A percentile compares a stretch with the other conserved stretches of the same genome.
These are phyloP conservation scores for Tipula lateralis DNA, from an alignment of 2,888 invertebrate species.

Conservation along the genomic window DNA sequence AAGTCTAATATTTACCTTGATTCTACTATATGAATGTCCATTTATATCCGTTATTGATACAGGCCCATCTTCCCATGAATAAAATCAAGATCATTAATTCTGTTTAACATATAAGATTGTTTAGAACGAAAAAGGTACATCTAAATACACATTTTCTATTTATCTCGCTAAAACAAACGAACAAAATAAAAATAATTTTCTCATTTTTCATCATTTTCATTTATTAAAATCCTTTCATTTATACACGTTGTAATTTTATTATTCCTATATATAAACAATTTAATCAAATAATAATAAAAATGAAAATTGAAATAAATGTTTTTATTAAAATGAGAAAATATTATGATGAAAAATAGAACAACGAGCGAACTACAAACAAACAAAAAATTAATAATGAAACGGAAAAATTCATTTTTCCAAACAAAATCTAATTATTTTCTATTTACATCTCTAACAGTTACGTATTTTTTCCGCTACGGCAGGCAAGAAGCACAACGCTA, in stretches of 20 bases:
- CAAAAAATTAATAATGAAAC: neutral
- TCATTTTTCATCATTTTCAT: neutral
- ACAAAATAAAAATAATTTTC: neutral
- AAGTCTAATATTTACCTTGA: no score
- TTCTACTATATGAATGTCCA: no score
- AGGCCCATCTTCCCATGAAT: neutral
- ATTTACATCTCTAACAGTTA: neutral
- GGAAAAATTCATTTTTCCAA: neutral
- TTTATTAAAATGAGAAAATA: neutral
- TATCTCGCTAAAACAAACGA: neutral
- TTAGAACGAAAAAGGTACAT: neutral
- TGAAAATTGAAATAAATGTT: neutral
- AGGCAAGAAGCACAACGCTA: neutral
- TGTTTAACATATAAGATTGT: neutral
- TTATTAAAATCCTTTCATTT: neutral
- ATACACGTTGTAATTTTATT: no score
- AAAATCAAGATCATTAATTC: neutral
- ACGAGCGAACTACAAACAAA: neutral
- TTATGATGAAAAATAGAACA: neutral
- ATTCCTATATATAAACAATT: neutral
- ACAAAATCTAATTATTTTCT: slow-evolving; percentile 3
- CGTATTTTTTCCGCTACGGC: neutral
- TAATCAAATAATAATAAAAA: slow-evolving; percentile 1
- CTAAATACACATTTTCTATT: neutral
- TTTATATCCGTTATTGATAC: no score